Percentiles rank a stretch among this genome's conserved stretches.
Conservation (phyloP, 2,797 vertebrate genomes). For the Molossus alvarezi region DNA sequence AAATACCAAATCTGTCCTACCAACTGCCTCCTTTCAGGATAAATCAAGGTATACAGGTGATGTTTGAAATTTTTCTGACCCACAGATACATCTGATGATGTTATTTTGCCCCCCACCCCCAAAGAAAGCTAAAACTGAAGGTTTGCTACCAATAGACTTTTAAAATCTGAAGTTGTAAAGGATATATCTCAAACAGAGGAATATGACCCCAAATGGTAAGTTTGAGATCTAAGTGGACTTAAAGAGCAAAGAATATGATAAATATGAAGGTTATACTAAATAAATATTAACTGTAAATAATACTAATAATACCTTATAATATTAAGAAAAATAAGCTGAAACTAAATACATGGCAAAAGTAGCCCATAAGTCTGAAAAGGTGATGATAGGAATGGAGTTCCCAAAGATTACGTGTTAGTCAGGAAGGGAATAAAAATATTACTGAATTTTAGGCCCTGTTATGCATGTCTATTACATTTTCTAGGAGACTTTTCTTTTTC, state of each 20-base stretch:
- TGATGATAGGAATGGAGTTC: background rate
- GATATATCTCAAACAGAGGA: background rate
- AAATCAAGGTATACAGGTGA: background rate
- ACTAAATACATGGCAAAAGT: background rate
- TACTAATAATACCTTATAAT: constrained; percentile 3
- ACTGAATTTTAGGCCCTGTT: constrained; percentile 8
- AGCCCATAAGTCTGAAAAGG: background rate
- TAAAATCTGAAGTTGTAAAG: background rate
- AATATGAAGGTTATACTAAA: background rate
- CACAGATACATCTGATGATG: background rate
- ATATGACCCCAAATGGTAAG: background rate
- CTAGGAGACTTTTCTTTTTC: background rate
- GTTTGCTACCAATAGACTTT: background rate
- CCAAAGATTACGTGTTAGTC: background rate
- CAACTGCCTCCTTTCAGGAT: background rate
- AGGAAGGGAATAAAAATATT: background rate
- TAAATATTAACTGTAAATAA: background rate
- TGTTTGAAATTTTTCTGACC: constrained; percentile 10
- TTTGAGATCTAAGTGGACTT: background rate
- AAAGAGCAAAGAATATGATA: background rate
- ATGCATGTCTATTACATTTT: background rate
- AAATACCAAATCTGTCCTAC: background rate
- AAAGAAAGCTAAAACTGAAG: background rate
- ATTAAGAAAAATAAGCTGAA: constrained; percentile 17
- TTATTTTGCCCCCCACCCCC: background rate